These are phyloP conservation scores for Condylura cristata DNA, from an alignment of 2,113 vertebrate genomes.

Conservation along the genomic window DNA sequence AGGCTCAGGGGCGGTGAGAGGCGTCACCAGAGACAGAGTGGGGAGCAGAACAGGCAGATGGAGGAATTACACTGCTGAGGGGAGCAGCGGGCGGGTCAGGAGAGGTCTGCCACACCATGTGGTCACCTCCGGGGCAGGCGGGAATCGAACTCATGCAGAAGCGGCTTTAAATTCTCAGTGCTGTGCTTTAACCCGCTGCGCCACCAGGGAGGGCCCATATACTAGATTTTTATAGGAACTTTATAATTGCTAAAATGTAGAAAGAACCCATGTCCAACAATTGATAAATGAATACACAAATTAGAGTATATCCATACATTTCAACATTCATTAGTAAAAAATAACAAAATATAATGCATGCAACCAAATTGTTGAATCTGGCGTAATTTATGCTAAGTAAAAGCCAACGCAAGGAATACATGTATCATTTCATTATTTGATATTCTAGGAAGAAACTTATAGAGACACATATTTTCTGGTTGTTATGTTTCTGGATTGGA, in stretches of 20 bases:
- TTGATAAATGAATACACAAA: background rate
- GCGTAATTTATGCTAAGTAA: background rate
- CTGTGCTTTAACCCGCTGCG: too few species aligned
- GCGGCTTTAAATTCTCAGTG: too few species aligned
- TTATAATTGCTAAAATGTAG: background rate
- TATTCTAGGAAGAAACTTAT: background rate
- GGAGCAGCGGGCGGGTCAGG: too few species aligned
- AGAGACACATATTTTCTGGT: background rate
- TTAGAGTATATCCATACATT: background rate
- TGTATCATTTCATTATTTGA: background rate
- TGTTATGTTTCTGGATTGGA: background rate
- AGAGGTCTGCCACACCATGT: too few species aligned
- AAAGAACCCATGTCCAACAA: background rate
- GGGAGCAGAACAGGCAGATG: too few species aligned
- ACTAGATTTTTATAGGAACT: background rate
- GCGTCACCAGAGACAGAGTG: too few species aligned
- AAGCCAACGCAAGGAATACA: background rate
- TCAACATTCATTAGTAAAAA: background rate
- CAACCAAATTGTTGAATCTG: background rate
- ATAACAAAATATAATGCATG: background rate
- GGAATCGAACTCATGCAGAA: too few species aligned
- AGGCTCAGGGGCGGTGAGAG: too few species aligned
- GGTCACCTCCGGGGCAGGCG: too few species aligned
- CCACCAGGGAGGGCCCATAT: too few species aligned
- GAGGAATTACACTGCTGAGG: too few species aligned